Evolutionary conservation across 2,888 invertebrate species (phyloP).

Genomic region (Tridacna crocea): DNA sequence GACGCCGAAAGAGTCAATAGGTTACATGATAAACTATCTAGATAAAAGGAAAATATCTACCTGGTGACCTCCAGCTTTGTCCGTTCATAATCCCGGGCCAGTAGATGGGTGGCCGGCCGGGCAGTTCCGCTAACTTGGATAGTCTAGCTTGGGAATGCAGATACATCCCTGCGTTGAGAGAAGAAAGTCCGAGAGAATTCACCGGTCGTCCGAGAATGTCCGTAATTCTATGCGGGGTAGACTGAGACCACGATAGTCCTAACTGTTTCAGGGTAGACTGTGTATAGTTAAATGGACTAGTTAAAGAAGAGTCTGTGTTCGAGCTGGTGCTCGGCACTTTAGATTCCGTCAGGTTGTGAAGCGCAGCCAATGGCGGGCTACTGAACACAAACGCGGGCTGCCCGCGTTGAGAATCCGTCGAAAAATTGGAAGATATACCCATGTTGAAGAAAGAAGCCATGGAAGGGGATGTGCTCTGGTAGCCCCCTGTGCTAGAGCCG

Average conservation of each 20-base stretch:
- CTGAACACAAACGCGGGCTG: slow-evolving; percentile 87
- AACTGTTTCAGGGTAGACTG: slow-evolving; percentile 69
- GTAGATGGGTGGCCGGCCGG: slow-evolving; percentile 88
- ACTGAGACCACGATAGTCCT: slow-evolving; percentile 68
- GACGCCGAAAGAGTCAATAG: neutral
- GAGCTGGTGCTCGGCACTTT: slow-evolving; percentile 84
- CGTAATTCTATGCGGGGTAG: slow-evolving; percentile 97
- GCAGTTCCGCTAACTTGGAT: slow-evolving; percentile 83
- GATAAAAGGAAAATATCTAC: slow-evolving; percentile 41
- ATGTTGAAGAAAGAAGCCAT: slow-evolving; percentile 73
- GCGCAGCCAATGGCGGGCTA: slow-evolving; percentile 93
- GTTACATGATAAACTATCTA: neutral
- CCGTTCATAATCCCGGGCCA: slow-evolving; percentile 98
- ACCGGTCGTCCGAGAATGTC: slow-evolving; percentile 94
- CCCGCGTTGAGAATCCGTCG: slow-evolving; percentile 66
- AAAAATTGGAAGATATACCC: slow-evolving; percentile 57
- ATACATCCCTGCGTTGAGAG: slow-evolving; percentile 84
- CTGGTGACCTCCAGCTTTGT: slow-evolving; percentile 85
- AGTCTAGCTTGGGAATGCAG: slow-evolving; percentile 85
- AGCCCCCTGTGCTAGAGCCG: slow-evolving; percentile 61
- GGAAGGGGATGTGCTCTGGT: slow-evolving; percentile 70
- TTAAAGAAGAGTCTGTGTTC: slow-evolving; percentile 54
- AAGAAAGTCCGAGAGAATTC: slow-evolving; percentile 70
- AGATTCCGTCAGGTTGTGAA: slow-evolving; percentile 95
- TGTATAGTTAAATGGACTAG: slow-evolving; percentile 62